Base-by-base conservation (phyloP, 2,888 invertebrate genomes). In the Notodonta dromedarius region DNA sequence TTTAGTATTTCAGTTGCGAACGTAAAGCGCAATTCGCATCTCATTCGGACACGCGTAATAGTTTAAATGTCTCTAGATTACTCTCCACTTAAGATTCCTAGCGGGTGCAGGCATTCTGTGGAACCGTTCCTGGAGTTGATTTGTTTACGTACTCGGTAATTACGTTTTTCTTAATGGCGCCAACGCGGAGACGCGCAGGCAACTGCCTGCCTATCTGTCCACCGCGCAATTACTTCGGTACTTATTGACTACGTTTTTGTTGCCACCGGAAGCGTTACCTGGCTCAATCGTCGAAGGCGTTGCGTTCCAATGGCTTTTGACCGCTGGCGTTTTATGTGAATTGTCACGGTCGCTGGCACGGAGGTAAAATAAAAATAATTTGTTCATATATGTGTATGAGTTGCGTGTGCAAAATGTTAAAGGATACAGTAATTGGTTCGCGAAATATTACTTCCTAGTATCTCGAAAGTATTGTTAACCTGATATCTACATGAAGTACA, bases 61-160 rank as follows among this genome's bases (percentile, higher is more conserved):
- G 65, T 69, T 70, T 65, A 73, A 74, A 70, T 71, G 67, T 71
- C 68, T 63, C 80, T 78, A 84, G 83, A 88, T 86, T 85, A 79
- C 83, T 78, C 75, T 78, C 79, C 83, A 85, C 86, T 89, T 88
- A 85, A 86, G 74, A 91, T 89, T 89, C 86, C 83, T 86, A 84
- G 80, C 84, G 82, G 83, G 73, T 70, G 68, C 70, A 74, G 73
- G 73, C 74, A 85, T 83, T 77, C 80, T 77, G 67, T 66, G 73
- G 72, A 71, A 59, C 74, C 77, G 80, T 84, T 82, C 85, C 79
- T 77, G 74, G 71, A 71, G 73, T 72, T 82, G 79, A 86, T 89
- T 87, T 87, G 85, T 88, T 82, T 86, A 84, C 80, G 77, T 77
- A 71, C 73, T 65, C 60, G 64, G 81, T 83, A 86, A 86, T 87